These are phyloP conservation scores for Procambarus clarkii DNA, from an alignment of 1,140 invertebrate species.

Conservation along the genomic window DNA sequence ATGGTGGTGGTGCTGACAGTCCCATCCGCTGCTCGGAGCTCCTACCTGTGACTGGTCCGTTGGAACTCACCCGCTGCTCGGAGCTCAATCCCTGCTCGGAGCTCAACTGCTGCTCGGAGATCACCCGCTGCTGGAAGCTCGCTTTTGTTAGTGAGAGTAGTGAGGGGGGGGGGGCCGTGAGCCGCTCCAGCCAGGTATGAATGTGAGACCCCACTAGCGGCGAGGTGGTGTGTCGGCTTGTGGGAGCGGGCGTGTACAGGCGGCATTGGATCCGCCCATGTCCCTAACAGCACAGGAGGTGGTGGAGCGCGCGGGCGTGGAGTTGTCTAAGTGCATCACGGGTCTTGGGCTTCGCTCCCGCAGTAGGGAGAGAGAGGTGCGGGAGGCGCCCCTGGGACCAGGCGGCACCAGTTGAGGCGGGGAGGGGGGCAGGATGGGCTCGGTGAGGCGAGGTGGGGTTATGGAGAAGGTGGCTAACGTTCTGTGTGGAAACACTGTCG, in stretches of 20 bases:
- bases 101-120: not conserved
- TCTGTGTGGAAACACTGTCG: constrained; percentile 81
- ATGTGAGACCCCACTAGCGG: constrained; percentile 3
- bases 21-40: not conserved
- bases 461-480: constrained; percentile 91
- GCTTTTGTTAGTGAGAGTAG: not conserved
- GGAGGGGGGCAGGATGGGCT: constrained; percentile 32
- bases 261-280: constrained; percentile 60
- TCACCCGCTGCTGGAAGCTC: not conserved
- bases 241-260: constrained; percentile 25
- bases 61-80: not conserved
- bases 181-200: not conserved
- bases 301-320: constrained; percentile 90
- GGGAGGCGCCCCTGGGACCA: constrained; percentile 75
- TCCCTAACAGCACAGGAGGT: constrained; percentile 80
- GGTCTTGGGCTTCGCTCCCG: constrained; percentile 78
- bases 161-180: not conserved
- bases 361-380: constrained; percentile 75
- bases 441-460: constrained; percentile 78
- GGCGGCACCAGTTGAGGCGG: constrained; percentile 85
- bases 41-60: not conserved
- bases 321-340: constrained; percentile 90
- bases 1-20: not conserved
- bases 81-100: not conserved
- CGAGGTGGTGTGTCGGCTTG: not conserved